Base-by-base conservation (phyloP, 2,888 invertebrate species). In the Eudasyphora cyanicolor region DNA sequence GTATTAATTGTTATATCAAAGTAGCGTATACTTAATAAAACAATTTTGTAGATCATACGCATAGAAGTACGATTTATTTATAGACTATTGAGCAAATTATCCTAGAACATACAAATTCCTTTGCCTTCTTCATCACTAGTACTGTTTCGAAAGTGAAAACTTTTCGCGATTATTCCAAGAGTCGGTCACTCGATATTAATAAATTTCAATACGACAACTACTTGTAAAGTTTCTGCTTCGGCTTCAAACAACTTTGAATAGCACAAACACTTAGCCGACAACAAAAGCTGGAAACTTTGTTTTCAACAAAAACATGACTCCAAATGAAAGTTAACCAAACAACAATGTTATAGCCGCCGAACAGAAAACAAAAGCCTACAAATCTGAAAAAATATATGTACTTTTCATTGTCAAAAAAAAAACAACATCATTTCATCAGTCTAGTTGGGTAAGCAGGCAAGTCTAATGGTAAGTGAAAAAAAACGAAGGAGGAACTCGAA, bases 311-410 rank as follows among this genome's bases (percentile, higher is more conserved):
- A 29, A 17, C 62, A 32, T 32, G 32, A 5, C 32, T 32, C 32
- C 62, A 62, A 35, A 62, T 29, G 32, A 62, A 62, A 62, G 62
- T 62, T 62, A 27, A 27, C 57, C 21, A 57, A n/a, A 27, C 57
- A 57, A 57, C 57, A 57, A 12, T 57, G 62, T 62, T 62, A 32
- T 10, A 17, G 29, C 17, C n/a, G 32, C 1, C 62, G n/a, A n/a
- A n/a, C n/a, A 17, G 8, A 62, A 17, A 17, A 32, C 62, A 24
- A 29, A 62, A 62, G n/a, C 27, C 14, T 60, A 62, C 32, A 17
- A n/a, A 62, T 49, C 3, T 10, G n/a, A 10, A 29, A 62, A 62
- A 62, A 32, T n/a, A 7, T n/a, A 29, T 32, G 32, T 1, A n/a
- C n/a, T n/a, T n/a, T n/a, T 32, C 17, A 29, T 62, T 62, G 62